Evolutionary conservation across 2,888 invertebrate genomes (phyloP), one percentile per base, ranked within the genome.

Genomic region (Bibio marci): DNA sequence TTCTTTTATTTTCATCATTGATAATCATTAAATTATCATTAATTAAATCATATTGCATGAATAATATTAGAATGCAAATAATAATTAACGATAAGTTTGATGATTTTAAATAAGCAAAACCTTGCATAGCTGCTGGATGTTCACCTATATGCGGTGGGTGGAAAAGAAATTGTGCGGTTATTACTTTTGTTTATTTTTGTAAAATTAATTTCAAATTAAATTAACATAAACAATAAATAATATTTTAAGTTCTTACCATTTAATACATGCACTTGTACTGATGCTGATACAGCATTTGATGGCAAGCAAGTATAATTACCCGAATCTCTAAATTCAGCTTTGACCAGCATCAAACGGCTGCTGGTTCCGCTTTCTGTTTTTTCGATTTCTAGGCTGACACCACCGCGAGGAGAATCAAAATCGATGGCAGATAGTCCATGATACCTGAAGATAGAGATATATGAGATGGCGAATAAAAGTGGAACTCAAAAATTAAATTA

Each of bases 301-400:
- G 88, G 88, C 51, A 82, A 79, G 61, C 88, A 88, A 30, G 87
- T 87, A 60, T 88, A 90, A 65, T 87, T 87, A 50, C 88, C 87
- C 37, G 83, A 85, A 66, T 87, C 86, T 11, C 76, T 71, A 47
- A 85, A 70, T 34, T 81, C 74, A 28, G 88, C 88, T 53, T 86
- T 81, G 25, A 86, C 86, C 48, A 90, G 77, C 62, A 87, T 73
- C 47, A 90, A 69, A 52, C 66, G 76, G 66, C 86, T 87, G 45
- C 87, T 86, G 40, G 87, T 87, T 33, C 86, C 86, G 3, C 79
- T 73, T 48, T 76, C 74, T 18, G 85, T 85, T 65, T 86, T 86
- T 64, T 87, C 86, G 12, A 87, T 87, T 66, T 86, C 86, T 53
- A 90, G 66, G 56, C 81, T 83, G 52, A 90, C 86, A 25, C 88